Evolutionary conservation across 2,888 invertebrate species (phyloP), one percentile per base, ranked within the genome.

Genomic region (Acleris laterana): DNA sequence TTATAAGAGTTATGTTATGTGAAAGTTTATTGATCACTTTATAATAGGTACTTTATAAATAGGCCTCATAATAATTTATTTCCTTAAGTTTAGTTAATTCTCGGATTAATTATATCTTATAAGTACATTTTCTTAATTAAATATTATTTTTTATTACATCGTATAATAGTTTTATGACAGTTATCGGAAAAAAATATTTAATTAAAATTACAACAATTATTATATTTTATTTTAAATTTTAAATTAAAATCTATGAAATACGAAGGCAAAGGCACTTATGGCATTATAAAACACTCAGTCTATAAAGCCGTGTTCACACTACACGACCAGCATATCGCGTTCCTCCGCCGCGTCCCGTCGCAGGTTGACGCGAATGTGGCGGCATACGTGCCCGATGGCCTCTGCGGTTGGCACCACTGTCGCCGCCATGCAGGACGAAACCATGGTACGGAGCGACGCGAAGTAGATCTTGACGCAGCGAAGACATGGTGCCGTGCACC

Each of bases 401-500:
- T 95, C 95, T 68, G 94, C 94, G 38, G 93, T 79, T 0, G 96
- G 96, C 7, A 94, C 94, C n/a, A 95, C 88, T 1, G 94, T 85
- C 3, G 95, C 95, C 1, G 95, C 93, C 76, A 95, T 90, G 73
- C 94, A 93, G 0, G 94, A 88, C 55, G 91, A 87, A 63, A 94
- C 86, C 78, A 95, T 93, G 5, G 93, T 94, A 56, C 95, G 93
- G 0, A 93, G 83, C 1, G 95, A 94, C 0, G 94, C 94, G 78
- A 94, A 96, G 78, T 94, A 94, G 77, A 96, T 95, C 85, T 95
- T 95, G 84, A 94, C 93, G 68, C 94, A 93, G 65, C 96, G 93
- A 58, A 96, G 85, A 68, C 94, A 94, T 0, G 96, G 96, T 0
- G 94, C 95, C 42, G 95, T 88, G 79, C 95, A 95, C 96, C 96